Conservation (phyloP, 2,888 invertebrate genomes). For the Erebia ligea region DNA sequence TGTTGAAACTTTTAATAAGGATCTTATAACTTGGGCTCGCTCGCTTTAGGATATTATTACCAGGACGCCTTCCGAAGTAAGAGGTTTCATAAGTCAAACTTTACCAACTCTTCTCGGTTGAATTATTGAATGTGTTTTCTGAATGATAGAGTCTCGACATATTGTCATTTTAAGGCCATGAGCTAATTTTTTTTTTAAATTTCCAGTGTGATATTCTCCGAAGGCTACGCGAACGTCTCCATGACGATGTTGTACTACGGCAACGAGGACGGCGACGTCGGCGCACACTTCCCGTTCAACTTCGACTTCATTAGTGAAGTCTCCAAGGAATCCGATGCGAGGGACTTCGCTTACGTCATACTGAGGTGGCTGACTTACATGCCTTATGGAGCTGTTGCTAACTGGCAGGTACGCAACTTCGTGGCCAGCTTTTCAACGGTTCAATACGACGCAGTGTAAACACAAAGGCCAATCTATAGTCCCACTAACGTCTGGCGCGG, state of each 20-base stretch:
- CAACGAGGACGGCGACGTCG: constrained; percentile 62
- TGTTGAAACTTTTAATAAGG: constrained; percentile 40
- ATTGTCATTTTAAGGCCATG: too few relatives aligned
- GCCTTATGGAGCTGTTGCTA: constrained; percentile 82
- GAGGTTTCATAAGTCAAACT: constrained; percentile 31
- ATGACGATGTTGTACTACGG: constrained; percentile 85
- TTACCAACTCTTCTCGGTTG: constrained; percentile 20
- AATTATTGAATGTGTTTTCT: too few relatives aligned
- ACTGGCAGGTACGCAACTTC: constrained; percentile 84
- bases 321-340: constrained; percentile 68
- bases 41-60: constrained; percentile 35
- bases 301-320: constrained; percentile 83
- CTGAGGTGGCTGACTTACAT: constrained; percentile 84
- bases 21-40: constrained; percentile 37
- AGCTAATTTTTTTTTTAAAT: neutral
- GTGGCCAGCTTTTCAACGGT: neutral
- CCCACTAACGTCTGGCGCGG: too few relatives aligned
- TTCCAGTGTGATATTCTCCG: constrained; percentile 82
- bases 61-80: constrained; percentile 28
- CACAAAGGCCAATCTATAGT: too few relatives aligned
- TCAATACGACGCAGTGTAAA: too few relatives aligned
- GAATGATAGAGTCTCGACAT: too few relatives aligned
- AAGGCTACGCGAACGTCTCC: constrained; percentile 82
- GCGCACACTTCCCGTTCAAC: constrained; percentile 87
- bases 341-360: constrained; percentile 76